Conservation (phyloP, 2,113 vertebrate genomes). For the Xyliphius kryptos region DNA sequence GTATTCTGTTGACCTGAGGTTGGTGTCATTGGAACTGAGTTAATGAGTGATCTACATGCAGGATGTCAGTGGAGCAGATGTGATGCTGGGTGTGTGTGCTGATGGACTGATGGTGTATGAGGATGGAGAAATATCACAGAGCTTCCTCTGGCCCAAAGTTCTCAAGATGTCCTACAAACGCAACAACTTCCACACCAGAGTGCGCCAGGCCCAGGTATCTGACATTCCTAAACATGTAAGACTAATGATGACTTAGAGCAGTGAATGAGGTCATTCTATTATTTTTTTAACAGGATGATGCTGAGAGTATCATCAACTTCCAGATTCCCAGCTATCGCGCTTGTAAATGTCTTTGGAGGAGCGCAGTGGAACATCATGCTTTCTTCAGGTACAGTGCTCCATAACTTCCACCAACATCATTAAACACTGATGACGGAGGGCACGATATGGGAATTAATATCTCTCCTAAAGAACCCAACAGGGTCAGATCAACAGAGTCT, state of each 20-base stretch:
- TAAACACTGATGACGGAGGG: too few relatives aligned
- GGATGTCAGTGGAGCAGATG: conserved; percentile 90
- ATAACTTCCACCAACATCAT: too few relatives aligned
- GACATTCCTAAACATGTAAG: not conserved
- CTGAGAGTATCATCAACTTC: conserved; percentile 90
- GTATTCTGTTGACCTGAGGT: not conserved
- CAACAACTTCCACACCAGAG: conserved; percentile 94
- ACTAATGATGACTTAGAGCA: not conserved
- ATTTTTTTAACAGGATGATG: conserved; percentile 75
- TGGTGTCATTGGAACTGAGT: not conserved
- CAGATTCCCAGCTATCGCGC: conserved; percentile 90
- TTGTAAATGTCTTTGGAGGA: conserved; percentile 96
- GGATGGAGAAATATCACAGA: conserved; percentile 90
- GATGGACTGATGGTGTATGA: conserved; percentile 92
- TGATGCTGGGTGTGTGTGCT: conserved; percentile 90
- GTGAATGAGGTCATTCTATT: not conserved
- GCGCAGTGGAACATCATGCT: conserved; percentile 91
- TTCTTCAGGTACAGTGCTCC: conserved; percentile 84
- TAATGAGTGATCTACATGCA: conserved; percentile 40
- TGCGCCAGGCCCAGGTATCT: conserved; percentile 83
- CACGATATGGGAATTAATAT: not conserved
- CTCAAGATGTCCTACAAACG: conserved; percentile 96
- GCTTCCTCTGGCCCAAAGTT: conserved; percentile 94
- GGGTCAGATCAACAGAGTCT: too few relatives aligned
- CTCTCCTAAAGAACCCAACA: not conserved